These are phyloP conservation scores for Pelvicachromis taeniatus DNA, from an alignment of 2,113 vertebrate genomes.

Conservation along the genomic window DNA sequence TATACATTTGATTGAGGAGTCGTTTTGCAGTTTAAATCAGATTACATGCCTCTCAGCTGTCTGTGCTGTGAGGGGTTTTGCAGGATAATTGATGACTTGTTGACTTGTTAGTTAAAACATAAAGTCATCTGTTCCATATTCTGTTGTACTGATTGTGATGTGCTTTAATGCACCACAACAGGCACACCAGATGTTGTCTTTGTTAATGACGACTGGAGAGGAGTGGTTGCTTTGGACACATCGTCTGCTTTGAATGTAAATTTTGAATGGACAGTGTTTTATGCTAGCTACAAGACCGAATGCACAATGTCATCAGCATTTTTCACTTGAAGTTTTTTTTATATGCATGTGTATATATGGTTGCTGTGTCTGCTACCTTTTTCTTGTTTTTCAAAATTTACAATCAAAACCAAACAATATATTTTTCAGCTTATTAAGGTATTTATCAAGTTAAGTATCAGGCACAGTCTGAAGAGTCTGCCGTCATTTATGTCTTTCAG, in stretches of 20 bases:
- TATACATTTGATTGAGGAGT: neutral
- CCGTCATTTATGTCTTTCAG: neutral
- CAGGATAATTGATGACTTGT: neutral
- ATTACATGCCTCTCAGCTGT: neutral
- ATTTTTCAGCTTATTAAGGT: neutral
- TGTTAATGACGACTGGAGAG: neutral
- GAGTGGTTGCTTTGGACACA: neutral
- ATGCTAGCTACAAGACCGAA: neutral
- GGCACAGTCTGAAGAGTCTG: neutral
- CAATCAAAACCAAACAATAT: neutral
- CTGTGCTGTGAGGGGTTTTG: neutral
- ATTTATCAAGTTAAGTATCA: neutral
- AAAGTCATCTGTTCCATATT: neutral
- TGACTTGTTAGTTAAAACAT: neutral
- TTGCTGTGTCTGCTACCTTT: neutral
- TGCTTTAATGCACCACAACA: neutral
- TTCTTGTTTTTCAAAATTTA: neutral
- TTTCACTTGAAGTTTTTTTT: neutral
- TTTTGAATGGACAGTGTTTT: neutral
- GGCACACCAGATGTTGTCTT: neutral
- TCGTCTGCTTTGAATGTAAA: neutral
- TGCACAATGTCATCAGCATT: neutral
- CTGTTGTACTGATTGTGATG: neutral
- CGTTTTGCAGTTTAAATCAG: neutral
- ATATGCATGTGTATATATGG: neutral